These are phyloP conservation scores for Micropoecilia bifurca DNA, from an alignment of 2,797 vertebrate species.

Conservation along the genomic window DNA sequence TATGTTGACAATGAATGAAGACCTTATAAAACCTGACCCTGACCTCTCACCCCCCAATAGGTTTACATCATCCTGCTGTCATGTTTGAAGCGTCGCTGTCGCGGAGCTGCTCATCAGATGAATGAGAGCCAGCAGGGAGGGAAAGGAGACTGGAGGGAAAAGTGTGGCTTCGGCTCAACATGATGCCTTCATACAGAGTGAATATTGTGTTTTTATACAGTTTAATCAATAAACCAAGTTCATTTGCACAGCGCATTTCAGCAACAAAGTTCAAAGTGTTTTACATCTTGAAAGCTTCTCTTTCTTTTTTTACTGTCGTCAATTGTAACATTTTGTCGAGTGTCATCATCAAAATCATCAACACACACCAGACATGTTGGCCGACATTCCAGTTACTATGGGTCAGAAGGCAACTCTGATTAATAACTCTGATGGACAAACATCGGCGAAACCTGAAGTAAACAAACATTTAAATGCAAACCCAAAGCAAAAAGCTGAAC, in stretches of 20 bases:
- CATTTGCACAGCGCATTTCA: too few relatives aligned
- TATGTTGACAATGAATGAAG: slow-evolving; percentile 31
- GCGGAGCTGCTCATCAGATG: slow-evolving; percentile 29
- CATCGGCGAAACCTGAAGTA: not conserved
- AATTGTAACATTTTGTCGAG: too few relatives aligned
- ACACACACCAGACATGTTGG: too few relatives aligned
- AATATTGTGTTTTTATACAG: slow-evolving; percentile 9
- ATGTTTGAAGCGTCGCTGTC: slow-evolving; percentile 14
- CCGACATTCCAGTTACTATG: too few relatives aligned
- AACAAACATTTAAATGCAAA: not conserved
- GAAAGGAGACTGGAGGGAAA: slow-evolving; percentile 22
- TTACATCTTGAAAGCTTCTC: not conserved
- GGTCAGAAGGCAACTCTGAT: not conserved
- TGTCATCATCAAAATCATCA: too few relatives aligned
- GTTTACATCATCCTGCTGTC: slow-evolving; percentile 30
- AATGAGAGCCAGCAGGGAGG: slow-evolving; percentile 48
- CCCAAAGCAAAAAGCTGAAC: not conserved
- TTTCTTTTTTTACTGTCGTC: too few relatives aligned
- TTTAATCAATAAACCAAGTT: not conserved
- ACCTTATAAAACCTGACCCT: slow-evolving; percentile 23
- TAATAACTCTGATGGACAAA: not conserved
- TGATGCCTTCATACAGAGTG: not conserved
- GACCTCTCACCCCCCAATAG: not conserved
- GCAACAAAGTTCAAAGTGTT: not conserved
- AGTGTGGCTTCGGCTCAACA: slow-evolving; percentile 27